phyloP scores from a whole-genome alignment of 2,888 invertebrate species.

The Podotricha telesiphe region DNA sequence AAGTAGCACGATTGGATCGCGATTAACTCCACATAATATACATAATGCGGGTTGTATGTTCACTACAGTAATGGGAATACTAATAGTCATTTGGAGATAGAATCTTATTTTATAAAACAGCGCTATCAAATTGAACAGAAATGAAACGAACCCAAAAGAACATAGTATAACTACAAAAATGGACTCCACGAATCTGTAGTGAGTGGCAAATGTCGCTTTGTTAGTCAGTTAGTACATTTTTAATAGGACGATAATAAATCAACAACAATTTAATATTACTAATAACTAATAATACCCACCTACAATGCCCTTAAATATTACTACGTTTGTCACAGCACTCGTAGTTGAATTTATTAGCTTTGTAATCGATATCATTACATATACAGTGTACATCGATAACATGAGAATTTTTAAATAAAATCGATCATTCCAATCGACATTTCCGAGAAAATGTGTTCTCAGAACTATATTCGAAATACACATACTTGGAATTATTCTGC shows the following conservation, averaged over 20 bases:
- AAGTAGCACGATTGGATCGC: too few relatives aligned
- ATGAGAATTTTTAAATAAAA: constrained; percentile 28
- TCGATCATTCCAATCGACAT: constrained; percentile 25
- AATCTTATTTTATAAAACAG: too few relatives aligned
- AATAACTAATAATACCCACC: too few relatives aligned
- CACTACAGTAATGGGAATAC: background rate
- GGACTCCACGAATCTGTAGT: too few relatives aligned
- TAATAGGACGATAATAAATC: too few relatives aligned
- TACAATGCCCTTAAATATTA: too few relatives aligned
- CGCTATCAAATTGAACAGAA: too few relatives aligned
- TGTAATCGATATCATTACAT: constrained; percentile 28
- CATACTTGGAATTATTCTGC: constrained; percentile 26
- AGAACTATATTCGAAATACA: constrained; percentile 10
- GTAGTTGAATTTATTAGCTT: constrained; percentile 3
- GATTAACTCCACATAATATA: too few relatives aligned
- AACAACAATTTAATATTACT: too few relatives aligned
- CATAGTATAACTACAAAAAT: background rate
- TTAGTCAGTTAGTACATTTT: too few relatives aligned
- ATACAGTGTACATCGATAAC: background rate
- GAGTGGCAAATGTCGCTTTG: too few relatives aligned
- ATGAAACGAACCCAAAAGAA: background rate
- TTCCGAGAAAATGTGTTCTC: constrained; percentile 10
- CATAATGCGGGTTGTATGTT: background rate
- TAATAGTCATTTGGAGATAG: background rate
- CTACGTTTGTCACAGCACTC: background rate